phyloP scores from a whole-genome alignment of 1,140 invertebrate species.

The Ceratosolen fusciceps region DNA sequence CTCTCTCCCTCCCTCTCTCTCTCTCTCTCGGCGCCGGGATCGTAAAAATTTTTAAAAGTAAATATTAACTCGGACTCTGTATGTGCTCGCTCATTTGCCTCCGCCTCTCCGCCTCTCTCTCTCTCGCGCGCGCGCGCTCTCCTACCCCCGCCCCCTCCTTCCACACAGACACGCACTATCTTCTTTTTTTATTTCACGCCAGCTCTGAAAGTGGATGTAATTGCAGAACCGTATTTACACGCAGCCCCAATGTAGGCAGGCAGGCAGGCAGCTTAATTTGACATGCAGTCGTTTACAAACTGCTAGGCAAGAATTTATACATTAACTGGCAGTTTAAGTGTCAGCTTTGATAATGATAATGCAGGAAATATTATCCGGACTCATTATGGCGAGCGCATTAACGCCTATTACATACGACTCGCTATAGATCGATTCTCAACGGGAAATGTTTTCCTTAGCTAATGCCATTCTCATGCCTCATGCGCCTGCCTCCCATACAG shows the following conservation, averaged over 20 bases:
- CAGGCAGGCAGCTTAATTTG: conserved; percentile 13
- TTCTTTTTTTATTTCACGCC: not conserved
- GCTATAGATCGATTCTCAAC: not conserved
- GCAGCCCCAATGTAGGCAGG: not conserved
- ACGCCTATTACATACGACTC: not conserved
- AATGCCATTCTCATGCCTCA: too few relatives aligned
- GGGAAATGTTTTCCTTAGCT: too few relatives aligned
- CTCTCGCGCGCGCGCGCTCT: too few relatives aligned
- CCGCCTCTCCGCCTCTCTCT: not conserved
- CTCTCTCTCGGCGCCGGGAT: too few relatives aligned
- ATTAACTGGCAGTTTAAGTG: not conserved
- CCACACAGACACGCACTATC: not conserved
- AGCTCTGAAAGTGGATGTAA: not conserved
- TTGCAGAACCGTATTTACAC: not conserved
- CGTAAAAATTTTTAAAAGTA: not conserved
- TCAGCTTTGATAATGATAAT: not conserved
- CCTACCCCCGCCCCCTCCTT: too few relatives aligned
- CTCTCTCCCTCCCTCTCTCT: too few relatives aligned
- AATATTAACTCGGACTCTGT: not conserved
- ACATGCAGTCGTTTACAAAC: not conserved
- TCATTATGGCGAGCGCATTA: not conserved
- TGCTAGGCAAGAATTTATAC: not conserved
- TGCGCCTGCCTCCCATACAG: too few relatives aligned
- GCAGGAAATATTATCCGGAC: not conserved
- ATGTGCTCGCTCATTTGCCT: not conserved